Evolutionary conservation across 2,113 vertebrate genomes (phyloP), one percentile per base, ranked within the genome.

Genomic region (Galemys pyrenaicus): DNA sequence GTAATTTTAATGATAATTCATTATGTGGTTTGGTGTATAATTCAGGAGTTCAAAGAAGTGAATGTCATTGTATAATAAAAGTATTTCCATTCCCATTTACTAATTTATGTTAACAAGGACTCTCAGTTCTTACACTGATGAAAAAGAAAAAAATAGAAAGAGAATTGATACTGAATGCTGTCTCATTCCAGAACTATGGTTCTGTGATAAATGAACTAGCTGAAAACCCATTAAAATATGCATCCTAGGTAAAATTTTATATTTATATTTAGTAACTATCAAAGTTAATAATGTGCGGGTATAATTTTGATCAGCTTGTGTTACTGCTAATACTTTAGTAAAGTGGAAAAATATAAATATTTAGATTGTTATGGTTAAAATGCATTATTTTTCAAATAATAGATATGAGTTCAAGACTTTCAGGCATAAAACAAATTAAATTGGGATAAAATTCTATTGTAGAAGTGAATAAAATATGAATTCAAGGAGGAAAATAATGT

Each of bases 61-160:
- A 78, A 54, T 79, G 67, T 49, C 51, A 67, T 41, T 75, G 49
- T 81, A 28, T 73, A 49, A 74, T 49, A 73, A 75, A 87, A 67
- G 8, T 62, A 44, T 67, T 74, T 80, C 37, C 32, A 28, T 64
- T 58, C 19, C 67, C 41, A 68, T 35, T 87, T 74, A 54, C 54
- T 91, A 91, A 82, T 81, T 87, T 82, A 75, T 60, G 15, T 84
- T 68, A 91, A 74, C 46, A 71, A 86, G 46, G n/a, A 58, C n/a
- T 51, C n/a, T 68, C 26, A 81, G 74, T 24, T 16, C 16, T 91
- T 80, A 73, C 54, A n/a, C 9, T 87, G 12, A 41, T 39, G 10
- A 49, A 35, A 89, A 75, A 65, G 24, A 67, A 74, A 78, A 56
- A 49, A 68, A 56, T 30, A 58, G 26, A 65, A 70, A 37, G 9